These are phyloP conservation scores for Parasteatoda tepidariorum DNA, from an alignment of 1,140 invertebrate genomes.

Conservation along the genomic window DNA sequence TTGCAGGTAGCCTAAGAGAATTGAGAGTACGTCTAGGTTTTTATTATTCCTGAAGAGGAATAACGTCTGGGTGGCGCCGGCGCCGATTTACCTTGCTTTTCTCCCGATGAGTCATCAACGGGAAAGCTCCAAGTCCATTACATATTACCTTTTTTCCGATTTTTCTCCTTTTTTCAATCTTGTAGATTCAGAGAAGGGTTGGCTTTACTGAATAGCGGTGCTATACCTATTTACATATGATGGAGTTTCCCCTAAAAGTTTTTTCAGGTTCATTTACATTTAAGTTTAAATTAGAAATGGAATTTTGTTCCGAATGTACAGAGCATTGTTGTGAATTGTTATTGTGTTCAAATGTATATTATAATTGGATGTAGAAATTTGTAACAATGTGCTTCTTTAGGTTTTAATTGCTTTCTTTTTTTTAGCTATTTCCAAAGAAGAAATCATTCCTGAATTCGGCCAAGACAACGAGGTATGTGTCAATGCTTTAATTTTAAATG, in stretches of 20 bases:
- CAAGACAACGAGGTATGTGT: constrained; percentile 53
- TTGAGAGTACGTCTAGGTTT: not conserved
- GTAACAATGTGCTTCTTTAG: not conserved
- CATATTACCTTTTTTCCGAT: not conserved
- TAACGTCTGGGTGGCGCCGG: not conserved
- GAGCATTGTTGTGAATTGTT: too few relatives aligned
- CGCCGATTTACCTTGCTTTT: not conserved
- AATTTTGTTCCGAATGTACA: too few relatives aligned
- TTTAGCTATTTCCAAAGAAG: constrained; percentile 56
- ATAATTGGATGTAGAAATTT: not conserved
- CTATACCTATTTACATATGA: too few relatives aligned
- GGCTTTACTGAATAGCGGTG: too few relatives aligned
- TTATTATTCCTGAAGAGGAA: not conserved
- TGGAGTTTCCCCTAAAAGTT: too few relatives aligned
- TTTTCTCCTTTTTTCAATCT: not conserved
- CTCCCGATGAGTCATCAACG: not conserved
- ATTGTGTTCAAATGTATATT: too few relatives aligned
- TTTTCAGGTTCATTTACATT: too few relatives aligned
- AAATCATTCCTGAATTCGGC: constrained; percentile 51
- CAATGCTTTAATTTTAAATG: too few relatives aligned
- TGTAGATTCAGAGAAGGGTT: not conserved
- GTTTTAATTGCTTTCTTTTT: not conserved
- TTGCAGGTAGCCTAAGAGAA: not conserved
- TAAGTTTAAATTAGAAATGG: too few relatives aligned
- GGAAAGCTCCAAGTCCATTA: not conserved